Conservation (phyloP, 2,113 vertebrate species). For the Tricholaema leucomelas region DNA sequence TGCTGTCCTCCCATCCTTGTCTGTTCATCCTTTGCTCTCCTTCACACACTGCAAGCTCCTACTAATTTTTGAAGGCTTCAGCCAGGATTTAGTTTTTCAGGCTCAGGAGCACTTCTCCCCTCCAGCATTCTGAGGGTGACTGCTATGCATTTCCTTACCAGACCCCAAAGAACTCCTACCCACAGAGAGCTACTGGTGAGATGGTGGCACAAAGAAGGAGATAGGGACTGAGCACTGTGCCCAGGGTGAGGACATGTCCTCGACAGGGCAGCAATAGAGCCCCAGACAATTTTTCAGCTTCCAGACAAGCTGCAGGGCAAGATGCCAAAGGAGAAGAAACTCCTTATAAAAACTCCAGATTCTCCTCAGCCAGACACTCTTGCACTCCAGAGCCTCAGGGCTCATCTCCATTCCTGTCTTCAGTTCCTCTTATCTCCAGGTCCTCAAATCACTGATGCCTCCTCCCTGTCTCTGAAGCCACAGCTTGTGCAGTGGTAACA, state of each 20-base stretch:
- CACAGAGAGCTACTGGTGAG: not conserved
- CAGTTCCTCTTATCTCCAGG: not conserved
- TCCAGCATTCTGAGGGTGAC: not conserved
- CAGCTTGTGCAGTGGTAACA: not conserved
- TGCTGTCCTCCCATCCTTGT: not conserved
- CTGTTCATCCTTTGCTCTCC: not conserved
- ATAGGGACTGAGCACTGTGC: not conserved
- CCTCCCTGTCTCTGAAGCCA: not conserved
- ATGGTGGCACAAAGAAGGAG: not conserved
- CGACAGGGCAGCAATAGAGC: not conserved
- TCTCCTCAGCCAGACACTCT: not conserved
- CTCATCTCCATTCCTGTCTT: rapidly evolving
- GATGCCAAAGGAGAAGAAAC: not conserved
- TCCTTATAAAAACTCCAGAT: not conserved
- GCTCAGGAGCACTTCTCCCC: not conserved
- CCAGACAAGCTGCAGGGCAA: not conserved
- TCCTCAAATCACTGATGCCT: not conserved
- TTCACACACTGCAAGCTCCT: not conserved
- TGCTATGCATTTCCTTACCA: not conserved
- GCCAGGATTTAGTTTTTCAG: not conserved
- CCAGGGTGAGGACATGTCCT: not conserved
- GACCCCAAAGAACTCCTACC: not conserved
- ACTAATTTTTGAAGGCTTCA: not conserved
- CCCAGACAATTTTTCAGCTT: not conserved
- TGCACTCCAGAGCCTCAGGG: not conserved